Evolutionary conservation across 1,140 invertebrate species (phyloP).

Genomic region (Zaprionus inermis): DNA sequence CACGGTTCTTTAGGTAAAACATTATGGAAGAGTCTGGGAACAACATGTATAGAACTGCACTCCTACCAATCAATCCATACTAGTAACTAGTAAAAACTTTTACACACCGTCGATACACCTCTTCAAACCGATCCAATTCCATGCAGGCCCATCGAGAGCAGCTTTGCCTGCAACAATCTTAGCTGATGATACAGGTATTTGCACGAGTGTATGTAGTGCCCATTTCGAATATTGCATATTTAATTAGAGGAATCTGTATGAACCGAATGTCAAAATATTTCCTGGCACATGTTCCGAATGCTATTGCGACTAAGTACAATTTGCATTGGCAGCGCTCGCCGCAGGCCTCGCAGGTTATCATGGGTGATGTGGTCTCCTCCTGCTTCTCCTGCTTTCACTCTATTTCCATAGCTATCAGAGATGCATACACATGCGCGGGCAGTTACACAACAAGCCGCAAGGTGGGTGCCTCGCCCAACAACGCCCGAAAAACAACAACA

Average conservation of each 20-base stretch:
- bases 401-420: constrained; percentile 10
- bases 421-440: constrained; percentile 12
- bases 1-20: too few species aligned
- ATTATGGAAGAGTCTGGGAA: background rate
- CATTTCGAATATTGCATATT: constrained; percentile 11
- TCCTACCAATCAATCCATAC: too few species aligned
- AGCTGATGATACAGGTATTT: background rate
- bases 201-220: background rate
- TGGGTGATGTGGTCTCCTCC: constrained; percentile 16
- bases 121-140: background rate
- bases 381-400: background rate
- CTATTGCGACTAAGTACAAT: constrained; percentile 54
- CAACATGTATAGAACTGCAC: background rate
- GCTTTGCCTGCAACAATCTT: background rate
- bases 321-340: constrained; percentile 36
- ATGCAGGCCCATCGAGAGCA: background rate
- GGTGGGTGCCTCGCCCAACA: constrained; percentile 42
- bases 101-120: background rate
- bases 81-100: background rate
- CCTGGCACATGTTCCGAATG: constrained; percentile 59
- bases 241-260: constrained; percentile 11
- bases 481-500: constrained; percentile 9
- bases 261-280: constrained; percentile 68
- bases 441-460: constrained; percentile 42
- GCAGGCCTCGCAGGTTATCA: constrained; percentile 57